A percentile compares a stretch with the other conserved stretches of the same genome.
These are phyloP conservation scores for Hippocampus kuda DNA, from an alignment of 2,797 vertebrate genomes.

Conservation along the genomic window DNA sequence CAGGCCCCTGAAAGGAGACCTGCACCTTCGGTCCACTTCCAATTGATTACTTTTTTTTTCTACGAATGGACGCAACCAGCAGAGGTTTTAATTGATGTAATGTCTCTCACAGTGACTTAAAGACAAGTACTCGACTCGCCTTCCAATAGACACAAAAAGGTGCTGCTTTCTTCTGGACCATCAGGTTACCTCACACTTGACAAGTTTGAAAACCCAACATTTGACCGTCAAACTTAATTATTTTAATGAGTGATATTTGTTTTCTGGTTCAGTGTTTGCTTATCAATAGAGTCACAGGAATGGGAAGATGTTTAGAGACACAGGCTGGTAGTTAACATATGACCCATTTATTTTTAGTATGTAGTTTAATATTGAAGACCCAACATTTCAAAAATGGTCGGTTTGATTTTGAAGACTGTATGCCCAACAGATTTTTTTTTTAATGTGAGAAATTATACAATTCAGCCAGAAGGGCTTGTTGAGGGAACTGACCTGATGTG, in stretches of 20 bases:
- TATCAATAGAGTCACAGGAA: conserved; percentile 20
- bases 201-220: background rate
- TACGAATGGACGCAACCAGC: conserved; percentile 32
- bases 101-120: background rate
- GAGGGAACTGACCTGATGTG: background rate
- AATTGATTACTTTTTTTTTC: conserved; percentile 14
- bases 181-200: background rate
- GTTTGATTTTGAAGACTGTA: background rate
- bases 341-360: conserved; percentile 20
- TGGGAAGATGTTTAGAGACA: conserved; percentile 18
- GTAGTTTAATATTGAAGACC: background rate
- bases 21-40: background rate
- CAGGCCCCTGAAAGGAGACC: background rate
- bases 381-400: background rate
- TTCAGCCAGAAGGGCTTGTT: background rate
- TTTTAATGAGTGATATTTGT: conserved; percentile 3
- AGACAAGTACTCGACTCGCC: background rate
- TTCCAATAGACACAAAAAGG: background rate
- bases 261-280: conserved; percentile 21
- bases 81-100: conserved; percentile 17
- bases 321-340: conserved; percentile 25
- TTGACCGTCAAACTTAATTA: background rate
- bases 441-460: background rate
- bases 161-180: background rate
- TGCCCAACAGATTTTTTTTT: background rate